Conservation (phyloP, 1,140 invertebrate species). For the Gonatopus flavifemur region DNA sequence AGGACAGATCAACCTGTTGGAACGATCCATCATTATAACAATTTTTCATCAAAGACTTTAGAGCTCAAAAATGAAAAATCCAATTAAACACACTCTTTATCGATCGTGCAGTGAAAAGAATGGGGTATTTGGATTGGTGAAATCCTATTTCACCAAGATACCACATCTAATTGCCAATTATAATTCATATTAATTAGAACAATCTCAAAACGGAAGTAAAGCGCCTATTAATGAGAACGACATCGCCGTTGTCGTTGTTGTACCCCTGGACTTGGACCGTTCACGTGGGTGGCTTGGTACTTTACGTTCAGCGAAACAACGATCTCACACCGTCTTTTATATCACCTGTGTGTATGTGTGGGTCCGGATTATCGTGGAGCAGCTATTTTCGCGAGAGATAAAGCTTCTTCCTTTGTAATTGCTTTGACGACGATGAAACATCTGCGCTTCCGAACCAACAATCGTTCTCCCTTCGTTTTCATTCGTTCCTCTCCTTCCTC, state of each 20-base stretch:
- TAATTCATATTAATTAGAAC: slow-evolving; percentile 55
- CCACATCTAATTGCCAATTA: slow-evolving; percentile 53
- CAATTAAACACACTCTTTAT: too few species aligned
- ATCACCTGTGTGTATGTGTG: too few species aligned
- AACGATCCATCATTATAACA: too few species aligned
- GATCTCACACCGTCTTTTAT: too few species aligned
- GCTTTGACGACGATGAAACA: slow-evolving; percentile 44
- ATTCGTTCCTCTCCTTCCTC: slow-evolving; percentile 7
- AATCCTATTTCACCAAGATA: too few species aligned
- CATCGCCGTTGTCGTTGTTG: slow-evolving; percentile 8
- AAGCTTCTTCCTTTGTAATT: slow-evolving; percentile 54
- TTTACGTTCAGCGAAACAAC: slow-evolving; percentile 36
- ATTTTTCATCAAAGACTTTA: too few species aligned
- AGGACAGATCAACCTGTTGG: too few species aligned
- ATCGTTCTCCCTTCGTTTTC: slow-evolving; percentile 11
- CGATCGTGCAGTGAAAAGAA: too few species aligned
- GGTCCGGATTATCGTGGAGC: slow-evolving; percentile 45
- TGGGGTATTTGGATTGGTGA: too few species aligned
- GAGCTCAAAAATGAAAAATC: too few species aligned
- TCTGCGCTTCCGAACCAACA: slow-evolving; percentile 44
- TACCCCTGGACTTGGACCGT: slow-evolving; percentile 37
- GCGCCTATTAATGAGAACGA: slow-evolving; percentile 34
- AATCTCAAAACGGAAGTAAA: slow-evolving; percentile 47
- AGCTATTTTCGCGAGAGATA: slow-evolving; percentile 52
- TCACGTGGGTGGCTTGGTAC: slow-evolving; percentile 47